Base-by-base conservation (phyloP, 2,797 vertebrate species). In the Pseudocheirus occidentalis region DNA sequence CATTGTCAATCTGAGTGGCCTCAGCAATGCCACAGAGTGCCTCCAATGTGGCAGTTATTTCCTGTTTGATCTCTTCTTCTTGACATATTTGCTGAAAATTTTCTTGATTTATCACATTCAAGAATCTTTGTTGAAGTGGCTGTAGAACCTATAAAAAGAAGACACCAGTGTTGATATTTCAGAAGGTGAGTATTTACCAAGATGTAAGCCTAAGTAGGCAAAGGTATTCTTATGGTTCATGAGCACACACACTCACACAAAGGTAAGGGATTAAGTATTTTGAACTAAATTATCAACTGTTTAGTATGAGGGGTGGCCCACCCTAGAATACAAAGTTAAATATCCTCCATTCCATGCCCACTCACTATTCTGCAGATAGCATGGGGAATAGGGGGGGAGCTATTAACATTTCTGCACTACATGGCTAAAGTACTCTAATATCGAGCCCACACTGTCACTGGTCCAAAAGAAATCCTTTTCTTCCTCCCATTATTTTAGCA, bases 1-100 rank as follows among this genome's bases (percentile, higher is more conserved):
- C 99, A 0, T 99, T 99, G 98, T 99, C 99, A n/a, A 99, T 99
- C 98, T 99, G 99, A 5, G 99, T 99, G 0, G 99, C 99, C 98
- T 99, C 99, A 0, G 99, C 99, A 94, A 99, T 99, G 98, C 99
- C 99, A 57, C 99, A 99, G 91, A 99, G 98, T 0, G 99, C 99
- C 98, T 99, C 99, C 81, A 99, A 96, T 0, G 99, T 99, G 91
- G 99, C 99, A 0, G 99, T 99, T 95, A 99, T 99, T 97, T 99
- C 99, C 97, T 99, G 99, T 96, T 99, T 99, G 96, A 99, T 99
- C 0, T 99, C 99, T 46, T 99, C 99, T 96, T 99, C 99, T 97
- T 99, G 99, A 98, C 99, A 99, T 98, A 99, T 99, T 98, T 99
- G 99, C 95, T 99, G 99, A 13, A 99, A 99, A 98, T 99, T 99